These are phyloP conservation scores for Oscheius myriophilus DNA, from an alignment of 2,888 invertebrate genomes.

Conservation along the genomic window DNA sequence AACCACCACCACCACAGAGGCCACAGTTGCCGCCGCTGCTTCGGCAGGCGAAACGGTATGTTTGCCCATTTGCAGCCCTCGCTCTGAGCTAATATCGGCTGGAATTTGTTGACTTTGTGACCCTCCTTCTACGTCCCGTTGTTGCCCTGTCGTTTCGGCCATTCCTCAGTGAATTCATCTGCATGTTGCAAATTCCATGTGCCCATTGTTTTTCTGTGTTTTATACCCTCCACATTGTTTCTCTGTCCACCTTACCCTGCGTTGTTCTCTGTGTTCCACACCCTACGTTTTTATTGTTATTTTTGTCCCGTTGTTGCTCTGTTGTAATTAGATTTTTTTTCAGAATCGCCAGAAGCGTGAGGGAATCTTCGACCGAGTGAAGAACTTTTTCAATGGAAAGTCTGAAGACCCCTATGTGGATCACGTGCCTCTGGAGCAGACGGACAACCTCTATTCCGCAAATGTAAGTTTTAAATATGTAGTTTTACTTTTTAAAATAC, in stretches of 20 bases:
- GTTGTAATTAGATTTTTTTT: background rate
- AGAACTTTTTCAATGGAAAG: conserved; percentile 30
- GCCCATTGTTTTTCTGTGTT: no score
- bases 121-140: no score
- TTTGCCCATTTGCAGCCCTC: conserved; percentile 16
- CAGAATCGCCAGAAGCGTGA: conserved; percentile 25
- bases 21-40: conserved; percentile 1
- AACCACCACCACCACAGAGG: background rate
- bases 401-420: conserved; percentile 35
- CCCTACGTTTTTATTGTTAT: no score
- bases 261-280: no score
- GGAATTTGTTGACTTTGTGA: no score
- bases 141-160: no score
- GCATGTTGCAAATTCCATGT: no score
- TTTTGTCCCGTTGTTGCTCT: no score
- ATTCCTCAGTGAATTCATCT: no score
- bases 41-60: conserved; percentile 18
- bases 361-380: conserved; percentile 32
- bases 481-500: background rate
- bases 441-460: conserved; percentile 38
- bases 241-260: no score
- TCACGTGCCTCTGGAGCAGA: conserved; percentile 42
- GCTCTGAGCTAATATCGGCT: no score
- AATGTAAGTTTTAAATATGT: conserved; percentile 32
- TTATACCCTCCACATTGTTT: no score